Evolutionary conservation across 2,113 vertebrate species (phyloP).

Genomic region (Triplophysa siluroides): DNA sequence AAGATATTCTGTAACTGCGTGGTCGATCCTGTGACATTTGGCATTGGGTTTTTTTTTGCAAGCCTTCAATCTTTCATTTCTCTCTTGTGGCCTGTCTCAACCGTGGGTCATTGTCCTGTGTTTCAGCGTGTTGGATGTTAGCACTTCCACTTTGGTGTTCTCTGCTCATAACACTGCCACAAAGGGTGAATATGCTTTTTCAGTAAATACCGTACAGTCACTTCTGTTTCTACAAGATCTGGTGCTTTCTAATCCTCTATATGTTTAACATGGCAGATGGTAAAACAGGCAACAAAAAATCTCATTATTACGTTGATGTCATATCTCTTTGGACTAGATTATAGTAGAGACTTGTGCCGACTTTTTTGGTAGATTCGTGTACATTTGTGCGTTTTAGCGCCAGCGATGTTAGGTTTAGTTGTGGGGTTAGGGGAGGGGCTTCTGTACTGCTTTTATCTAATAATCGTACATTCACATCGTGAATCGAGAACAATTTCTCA

Average conservation of each 20-base stretch:
- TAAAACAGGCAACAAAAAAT: no score
- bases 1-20: conserved; percentile 20
- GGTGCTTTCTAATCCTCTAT: background rate
- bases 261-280: no score
- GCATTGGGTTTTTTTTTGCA: conserved; percentile 52
- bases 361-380: no score
- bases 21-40: conserved; percentile 51
- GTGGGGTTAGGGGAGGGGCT: no score
- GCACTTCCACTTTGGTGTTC: conserved; percentile 37
- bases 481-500: background rate
- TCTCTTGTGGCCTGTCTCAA: conserved; percentile 66
- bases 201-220: background rate
- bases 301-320: no score
- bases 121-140: background rate
- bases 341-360: no score
- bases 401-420: no score
- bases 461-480: no score
- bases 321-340: no score
- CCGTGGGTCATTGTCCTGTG: conserved; percentile 63
- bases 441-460: no score
- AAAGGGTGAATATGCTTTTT: conserved; percentile 19
- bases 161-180: conserved; percentile 1
- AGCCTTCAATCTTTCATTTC: conserved; percentile 69
- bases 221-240: background rate
- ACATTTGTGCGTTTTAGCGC: no score